phyloP scores from a whole-genome alignment of 2,797 vertebrate genomes.

The Xerus rutilus region DNA sequence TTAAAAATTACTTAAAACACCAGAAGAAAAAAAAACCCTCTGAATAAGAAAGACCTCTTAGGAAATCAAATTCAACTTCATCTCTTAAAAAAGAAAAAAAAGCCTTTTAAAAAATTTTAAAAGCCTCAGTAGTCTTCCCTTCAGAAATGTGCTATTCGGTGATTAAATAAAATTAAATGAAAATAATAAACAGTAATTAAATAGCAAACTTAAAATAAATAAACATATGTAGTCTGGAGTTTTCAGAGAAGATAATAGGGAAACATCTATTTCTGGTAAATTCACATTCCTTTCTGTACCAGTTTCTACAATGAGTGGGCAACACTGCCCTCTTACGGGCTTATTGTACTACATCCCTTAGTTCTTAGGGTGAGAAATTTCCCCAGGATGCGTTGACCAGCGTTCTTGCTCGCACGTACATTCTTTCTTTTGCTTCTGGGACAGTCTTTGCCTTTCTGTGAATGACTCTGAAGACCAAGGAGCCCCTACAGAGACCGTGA shows the following conservation, averaged over 20 bases:
- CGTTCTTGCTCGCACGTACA: too few relatives aligned
- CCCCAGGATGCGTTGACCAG: not conserved
- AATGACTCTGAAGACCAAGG: constrained; percentile 6
- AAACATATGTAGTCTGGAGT: not conserved
- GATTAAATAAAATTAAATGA: constrained; percentile 76
- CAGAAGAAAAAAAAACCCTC: not conserved
- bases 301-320: constrained; percentile 48
- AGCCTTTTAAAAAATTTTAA: not conserved
- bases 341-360: constrained; percentile 44
- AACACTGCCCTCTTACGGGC: constrained; percentile 64
- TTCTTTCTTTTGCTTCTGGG: constrained; percentile 8
- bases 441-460: not conserved
- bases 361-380: not conserved
- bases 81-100: not conserved
- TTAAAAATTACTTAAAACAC: constrained; percentile 47
- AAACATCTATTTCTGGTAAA: not conserved
- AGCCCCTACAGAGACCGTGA: not conserved
- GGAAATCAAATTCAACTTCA: not conserved
- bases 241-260: constrained; percentile 35
- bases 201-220: constrained; percentile 78
- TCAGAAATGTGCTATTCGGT: constrained; percentile 27
- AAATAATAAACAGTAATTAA: constrained; percentile 75
- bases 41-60: not conserved
- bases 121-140: not conserved
- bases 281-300: constrained; percentile 76